Evolutionary conservation across 2,888 invertebrate genomes (phyloP).

Genomic region (Synanthedon formicaeformis): DNA sequence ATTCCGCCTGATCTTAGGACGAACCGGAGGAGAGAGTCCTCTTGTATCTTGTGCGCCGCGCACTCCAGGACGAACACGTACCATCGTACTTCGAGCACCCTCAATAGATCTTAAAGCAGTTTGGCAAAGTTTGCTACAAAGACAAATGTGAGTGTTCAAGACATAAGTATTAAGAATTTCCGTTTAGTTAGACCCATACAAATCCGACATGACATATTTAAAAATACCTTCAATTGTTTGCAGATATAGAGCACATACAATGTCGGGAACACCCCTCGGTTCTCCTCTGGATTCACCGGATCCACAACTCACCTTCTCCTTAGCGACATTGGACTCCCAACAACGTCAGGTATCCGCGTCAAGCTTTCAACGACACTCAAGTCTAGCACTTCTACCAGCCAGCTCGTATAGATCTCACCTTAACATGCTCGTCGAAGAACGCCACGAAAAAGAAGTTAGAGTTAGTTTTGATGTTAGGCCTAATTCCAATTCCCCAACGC

Average conservation of each 20-base stretch:
- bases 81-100: constrained; percentile 82
- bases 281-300: constrained; percentile 89
- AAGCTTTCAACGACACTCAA: constrained; percentile 60
- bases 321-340: constrained; percentile 70
- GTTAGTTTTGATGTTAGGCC: constrained; percentile 59
- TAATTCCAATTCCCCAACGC: constrained; percentile 40
- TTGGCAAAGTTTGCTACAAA: constrained; percentile 88
- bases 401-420: constrained; percentile 63
- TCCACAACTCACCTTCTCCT: constrained; percentile 74
- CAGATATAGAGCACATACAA: constrained; percentile 87
- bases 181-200: not conserved
- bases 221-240: constrained; percentile 19
- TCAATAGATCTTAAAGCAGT: constrained; percentile 88
- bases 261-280: constrained; percentile 81
- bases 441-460: constrained; percentile 56
- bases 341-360: constrained; percentile 75
- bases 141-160: constrained; percentile 81
- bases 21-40: constrained; percentile 78
- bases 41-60: constrained; percentile 81
- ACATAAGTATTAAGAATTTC: not conserved
- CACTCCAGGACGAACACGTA: constrained; percentile 75
- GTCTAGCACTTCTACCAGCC: constrained; percentile 57
- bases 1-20: constrained; percentile 82
- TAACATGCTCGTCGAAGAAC: constrained; percentile 61
- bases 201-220: not conserved